A percentile compares a stretch with the other conserved stretches of the same genome.
Evolutionary conservation across 1,140 invertebrate genomes (phyloP).

Genomic region (Branchinecta lindahli): DNA sequence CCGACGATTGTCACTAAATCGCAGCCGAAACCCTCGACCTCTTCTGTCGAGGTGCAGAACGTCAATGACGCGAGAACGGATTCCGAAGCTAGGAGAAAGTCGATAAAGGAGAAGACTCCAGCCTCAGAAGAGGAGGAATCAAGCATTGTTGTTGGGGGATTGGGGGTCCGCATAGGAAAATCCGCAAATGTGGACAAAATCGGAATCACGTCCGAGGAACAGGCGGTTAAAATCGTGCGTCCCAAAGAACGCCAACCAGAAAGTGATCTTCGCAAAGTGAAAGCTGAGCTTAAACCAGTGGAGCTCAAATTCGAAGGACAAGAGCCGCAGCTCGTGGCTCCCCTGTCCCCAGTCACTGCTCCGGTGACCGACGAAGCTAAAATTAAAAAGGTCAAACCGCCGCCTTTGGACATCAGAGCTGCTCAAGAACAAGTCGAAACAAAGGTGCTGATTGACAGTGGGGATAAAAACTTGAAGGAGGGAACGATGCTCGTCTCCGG

Average conservation of each 20-base stretch:
- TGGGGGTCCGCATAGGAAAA: constrained; percentile 18
- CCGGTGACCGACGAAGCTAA: not conserved
- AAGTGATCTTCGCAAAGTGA: not conserved
- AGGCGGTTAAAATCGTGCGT: constrained; percentile 7
- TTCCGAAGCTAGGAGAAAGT: not conserved
- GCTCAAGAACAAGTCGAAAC: constrained; percentile 9
- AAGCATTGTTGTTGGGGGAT: constrained; percentile 18
- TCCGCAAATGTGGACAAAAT: constrained; percentile 18
- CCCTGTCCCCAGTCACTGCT: not conserved
- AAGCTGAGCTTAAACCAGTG: not conserved
- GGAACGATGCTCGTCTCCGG: constrained; percentile 23
- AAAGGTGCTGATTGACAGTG: constrained; percentile 22
- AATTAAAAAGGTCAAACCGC: constrained; percentile 9
- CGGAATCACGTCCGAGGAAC: constrained; percentile 17
- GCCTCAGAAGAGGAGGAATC: constrained; percentile 13
- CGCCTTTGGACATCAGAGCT: not conserved
- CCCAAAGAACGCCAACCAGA: not conserved
- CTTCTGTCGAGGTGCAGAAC: too few relatives aligned
- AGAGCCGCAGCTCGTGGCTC: not conserved
- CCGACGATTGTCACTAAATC: too few relatives aligned
- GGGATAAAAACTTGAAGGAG: constrained; percentile 21
- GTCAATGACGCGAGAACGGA: not conserved
- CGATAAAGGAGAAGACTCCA: constrained; percentile 3
- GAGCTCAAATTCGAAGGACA: constrained; percentile 5
- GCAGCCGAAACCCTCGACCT: too few relatives aligned